phyloP scores from a whole-genome alignment of 2,888 invertebrate species.

The Coecobrya sp. region DNA sequence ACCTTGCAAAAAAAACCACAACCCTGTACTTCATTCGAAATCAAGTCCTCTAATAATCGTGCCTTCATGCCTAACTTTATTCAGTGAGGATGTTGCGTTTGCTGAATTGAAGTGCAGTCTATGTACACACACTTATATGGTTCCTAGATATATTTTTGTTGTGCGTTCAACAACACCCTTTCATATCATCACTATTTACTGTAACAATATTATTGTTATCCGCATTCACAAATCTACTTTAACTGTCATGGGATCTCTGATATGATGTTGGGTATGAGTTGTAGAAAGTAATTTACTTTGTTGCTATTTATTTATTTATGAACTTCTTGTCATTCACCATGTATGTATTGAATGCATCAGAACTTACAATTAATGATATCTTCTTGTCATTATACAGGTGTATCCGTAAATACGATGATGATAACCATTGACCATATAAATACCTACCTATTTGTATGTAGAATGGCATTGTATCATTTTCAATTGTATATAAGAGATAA shows the following conservation, averaged over 20 bases:
- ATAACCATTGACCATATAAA: not conserved
- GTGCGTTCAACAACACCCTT: not conserved
- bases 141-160: not conserved
- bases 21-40: constrained; percentile 19
- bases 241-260: not conserved
- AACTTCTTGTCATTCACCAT: not conserved
- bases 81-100: not conserved
- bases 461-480: no score
- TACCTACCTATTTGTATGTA: no score
- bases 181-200: not conserved
- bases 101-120: not conserved
- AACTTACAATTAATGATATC: no score
- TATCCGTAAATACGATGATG: not conserved
- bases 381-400: no score
- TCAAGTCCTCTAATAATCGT: not conserved
- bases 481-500: no score
- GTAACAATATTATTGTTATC: not conserved
- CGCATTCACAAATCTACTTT: constrained; percentile 15
- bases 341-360: not conserved
- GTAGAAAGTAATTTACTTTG: no score
- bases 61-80: not conserved
- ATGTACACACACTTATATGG: not conserved
- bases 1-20: not conserved
- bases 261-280: not conserved
- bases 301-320: not conserved